A percentile compares a stretch with the other conserved stretches of the same genome.
Conservation (phyloP, 1,140 invertebrate species). For the Drosophila virilis region DNA sequence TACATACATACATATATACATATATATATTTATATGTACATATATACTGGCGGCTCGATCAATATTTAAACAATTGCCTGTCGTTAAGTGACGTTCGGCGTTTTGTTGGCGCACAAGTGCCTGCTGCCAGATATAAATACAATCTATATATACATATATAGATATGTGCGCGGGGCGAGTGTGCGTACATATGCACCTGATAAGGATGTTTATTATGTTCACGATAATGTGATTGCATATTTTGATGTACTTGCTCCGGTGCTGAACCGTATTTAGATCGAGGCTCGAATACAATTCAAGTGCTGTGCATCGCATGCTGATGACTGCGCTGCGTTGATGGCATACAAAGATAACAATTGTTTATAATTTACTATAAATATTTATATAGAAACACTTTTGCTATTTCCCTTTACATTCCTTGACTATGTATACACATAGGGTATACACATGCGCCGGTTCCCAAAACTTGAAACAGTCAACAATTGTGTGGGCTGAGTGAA, state of each 20-base stretch:
- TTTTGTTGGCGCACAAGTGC: conserved; percentile 13
- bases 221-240: conserved; percentile 24
- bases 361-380: conserved; percentile 63
- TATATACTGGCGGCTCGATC: conserved; percentile 14
- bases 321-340: conserved; percentile 38
- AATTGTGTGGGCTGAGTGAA: conserved; percentile 8
- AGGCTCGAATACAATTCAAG: conserved; percentile 37
- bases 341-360: conserved; percentile 68
- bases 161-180: not conserved
- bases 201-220: conserved; percentile 29
- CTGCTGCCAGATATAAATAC: conserved; percentile 14
- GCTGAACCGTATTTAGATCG: conserved; percentile 37
- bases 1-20: not conserved
- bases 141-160: conserved; percentile 10
- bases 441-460: conserved; percentile 42
- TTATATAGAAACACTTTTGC: conserved; percentile 45
- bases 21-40: not conserved
- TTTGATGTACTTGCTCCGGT: not conserved
- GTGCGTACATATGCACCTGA: conserved; percentile 36
- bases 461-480: conserved; percentile 10
- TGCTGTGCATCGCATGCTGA: conserved; percentile 57
- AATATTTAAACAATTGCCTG: conserved; percentile 41
- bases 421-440: conserved; percentile 5
- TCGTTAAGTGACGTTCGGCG: conserved; percentile 16
- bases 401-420: not conserved